Evolutionary conservation across 1,140 invertebrate genomes (phyloP).

Genomic region (Leptinotarsa defecta): DNA sequence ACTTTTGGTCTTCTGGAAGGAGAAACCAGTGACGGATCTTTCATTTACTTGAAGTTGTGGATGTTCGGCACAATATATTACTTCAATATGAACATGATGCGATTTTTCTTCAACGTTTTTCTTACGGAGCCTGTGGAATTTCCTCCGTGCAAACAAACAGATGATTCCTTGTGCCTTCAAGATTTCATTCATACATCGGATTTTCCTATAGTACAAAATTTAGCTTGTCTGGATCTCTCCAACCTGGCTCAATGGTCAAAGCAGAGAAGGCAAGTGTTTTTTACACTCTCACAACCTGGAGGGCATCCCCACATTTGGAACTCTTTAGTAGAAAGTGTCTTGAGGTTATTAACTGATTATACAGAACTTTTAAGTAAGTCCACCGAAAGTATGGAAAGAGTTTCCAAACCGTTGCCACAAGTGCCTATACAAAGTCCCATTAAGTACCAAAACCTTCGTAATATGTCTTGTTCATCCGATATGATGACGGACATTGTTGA

Average conservation of each 20-base stretch:
- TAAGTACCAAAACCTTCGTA: conserved; percentile 44
- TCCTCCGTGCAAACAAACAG: conserved; percentile 57
- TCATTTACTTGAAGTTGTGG: conserved; percentile 69
- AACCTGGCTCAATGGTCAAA: conserved; percentile 64
- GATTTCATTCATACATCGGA: conserved; percentile 63
- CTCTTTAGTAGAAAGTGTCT: conserved; percentile 64
- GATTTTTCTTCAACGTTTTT: conserved; percentile 69
- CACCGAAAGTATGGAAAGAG: conserved; percentile 54
- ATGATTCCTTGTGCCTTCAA: conserved; percentile 54
- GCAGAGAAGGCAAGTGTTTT: conserved; percentile 64
- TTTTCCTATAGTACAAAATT: conserved; percentile 69
- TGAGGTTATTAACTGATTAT: conserved; percentile 66
- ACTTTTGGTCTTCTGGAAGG: conserved; percentile 60
- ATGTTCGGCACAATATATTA: conserved; percentile 70
- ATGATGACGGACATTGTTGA: conserved; percentile 26
- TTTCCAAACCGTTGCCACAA: conserved; percentile 7
- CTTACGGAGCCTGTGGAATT: conserved; percentile 70
- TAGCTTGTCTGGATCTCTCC: conserved; percentile 72
- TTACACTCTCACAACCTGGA: conserved; percentile 74
- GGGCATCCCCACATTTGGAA: conserved; percentile 83
- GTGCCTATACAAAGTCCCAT: conserved; percentile 23
- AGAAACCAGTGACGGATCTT: conserved; percentile 59
- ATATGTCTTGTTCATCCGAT: conserved; percentile 38
- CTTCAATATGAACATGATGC: conserved; percentile 70
- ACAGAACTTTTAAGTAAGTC: conserved; percentile 64